Conservation (phyloP, 2,888 invertebrate genomes). For the Sphecodes monilicornis region DNA sequence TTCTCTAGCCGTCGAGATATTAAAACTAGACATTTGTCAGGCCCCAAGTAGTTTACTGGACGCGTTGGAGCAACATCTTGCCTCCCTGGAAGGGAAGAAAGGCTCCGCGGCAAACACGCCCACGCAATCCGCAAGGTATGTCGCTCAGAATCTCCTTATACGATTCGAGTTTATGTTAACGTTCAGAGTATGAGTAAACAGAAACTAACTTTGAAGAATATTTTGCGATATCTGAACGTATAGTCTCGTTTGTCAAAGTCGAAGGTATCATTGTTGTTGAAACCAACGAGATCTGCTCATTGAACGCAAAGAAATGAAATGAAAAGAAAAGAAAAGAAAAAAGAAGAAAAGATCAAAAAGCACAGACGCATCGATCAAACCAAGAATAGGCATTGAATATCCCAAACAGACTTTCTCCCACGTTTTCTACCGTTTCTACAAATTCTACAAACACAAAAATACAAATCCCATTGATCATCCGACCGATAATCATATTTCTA, state of each 20-base stretch:
- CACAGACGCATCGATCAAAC: conserved; percentile 17
- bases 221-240: conserved; percentile 35
- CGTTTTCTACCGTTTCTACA: conserved; percentile 47
- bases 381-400: conserved; percentile 35
- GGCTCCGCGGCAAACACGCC: conserved; percentile 94
- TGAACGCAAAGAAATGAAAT: background rate
- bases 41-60: conserved; percentile 98
- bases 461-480: conserved; percentile 55
- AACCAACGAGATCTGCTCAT: background rate
- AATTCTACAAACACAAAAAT: conserved; percentile 31
- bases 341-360: background rate
- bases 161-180: conserved; percentile 34
- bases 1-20: background rate
- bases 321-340: too few species aligned
- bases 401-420: conserved; percentile 54
- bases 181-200: conserved; percentile 45
- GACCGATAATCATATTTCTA: conserved; percentile 49
- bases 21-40: conserved; percentile 70
- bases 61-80: conserved; percentile 98
- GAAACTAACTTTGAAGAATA: conserved; percentile 34
- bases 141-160: conserved; percentile 35
- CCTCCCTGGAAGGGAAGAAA: conserved; percentile 96
- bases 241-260: conserved; percentile 24
- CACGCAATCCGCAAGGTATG: conserved; percentile 92
- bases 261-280: conserved; percentile 21